Evolutionary conservation across 2,113 vertebrate genomes (phyloP), one percentile per base, ranked within the genome.

Genomic region (Pelecanoides urinatrix): DNA sequence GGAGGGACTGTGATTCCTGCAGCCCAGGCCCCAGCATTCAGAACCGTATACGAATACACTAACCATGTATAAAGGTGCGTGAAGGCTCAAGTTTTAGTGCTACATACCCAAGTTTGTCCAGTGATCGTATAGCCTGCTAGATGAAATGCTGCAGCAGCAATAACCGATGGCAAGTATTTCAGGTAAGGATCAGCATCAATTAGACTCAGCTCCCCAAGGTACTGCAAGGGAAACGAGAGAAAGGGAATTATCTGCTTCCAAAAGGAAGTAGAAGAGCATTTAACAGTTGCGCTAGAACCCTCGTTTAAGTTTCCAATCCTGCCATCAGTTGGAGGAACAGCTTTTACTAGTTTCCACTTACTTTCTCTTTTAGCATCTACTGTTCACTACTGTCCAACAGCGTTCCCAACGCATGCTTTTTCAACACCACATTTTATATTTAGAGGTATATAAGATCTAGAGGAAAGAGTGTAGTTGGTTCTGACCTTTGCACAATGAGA

Each of bases 111-210:
- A 22, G 98, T 98, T 58, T 98, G 98, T 68, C 99, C 98, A 25
- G 98, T 98, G 95, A 99, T 82, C 0, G 98, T 99, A 83, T 98
- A 97, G 98, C 98, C 98, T 52, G 99, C 99, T 90, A 99, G 94
- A 38, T 97, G 91, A 80, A 99, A 99, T 8, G 99, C 99, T 1
- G 99, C 98, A 62, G 99, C 99, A 38, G 99, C 99, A 6, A 97
- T 98, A n/a, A 99, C 96, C 6, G 99, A 99, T 4, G 99, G 99
- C 71, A 99, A 95, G 74, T 99, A 99, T 92, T 99, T 99, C 83
- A 99, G 93, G 95, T 99, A 99, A 13, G 99, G 98, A 63, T 99
- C 99, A 1, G 99, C 99, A 92, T 99, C 99, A 11, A 99, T 98
- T 82, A 99, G 92, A 92, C 99, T 99, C 72, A 99, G 97, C 95